Evolutionary conservation across 2,888 invertebrate species (phyloP).

Genomic region (Molorchus minor): DNA sequence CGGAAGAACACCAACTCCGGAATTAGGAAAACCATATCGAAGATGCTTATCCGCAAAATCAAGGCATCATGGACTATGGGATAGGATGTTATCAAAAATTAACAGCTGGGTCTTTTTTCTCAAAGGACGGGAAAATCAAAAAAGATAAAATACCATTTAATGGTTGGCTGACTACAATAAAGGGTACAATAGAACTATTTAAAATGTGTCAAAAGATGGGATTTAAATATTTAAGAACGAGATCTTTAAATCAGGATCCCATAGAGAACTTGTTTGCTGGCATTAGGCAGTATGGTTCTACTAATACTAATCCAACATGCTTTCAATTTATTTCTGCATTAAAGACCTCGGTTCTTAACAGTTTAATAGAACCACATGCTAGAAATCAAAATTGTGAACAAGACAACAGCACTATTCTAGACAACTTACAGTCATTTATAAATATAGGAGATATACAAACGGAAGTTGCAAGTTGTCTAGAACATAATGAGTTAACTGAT

Average conservation of each 20-base stretch:
- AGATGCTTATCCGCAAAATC: slow-evolving; percentile 19
- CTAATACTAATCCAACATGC: slow-evolving; percentile 13
- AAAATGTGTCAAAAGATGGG: slow-evolving; percentile 5
- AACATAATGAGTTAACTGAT: not conserved
- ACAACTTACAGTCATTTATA: not conserved
- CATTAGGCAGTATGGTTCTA: slow-evolving; percentile 6
- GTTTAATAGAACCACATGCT: not conserved
- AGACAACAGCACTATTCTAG: not conserved
- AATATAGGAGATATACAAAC: not conserved
- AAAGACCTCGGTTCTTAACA: slow-evolving; percentile 9
- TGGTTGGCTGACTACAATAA: slow-evolving; percentile 22
- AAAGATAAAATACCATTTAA: slow-evolving; percentile 17
- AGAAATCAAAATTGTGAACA: not conserved
- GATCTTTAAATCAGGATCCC: slow-evolving; percentile 27
- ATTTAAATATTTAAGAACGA: slow-evolving; percentile 22
- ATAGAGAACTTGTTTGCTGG: slow-evolving; percentile 24
- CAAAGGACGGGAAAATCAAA: not conserved
- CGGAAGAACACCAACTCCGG: not conserved
- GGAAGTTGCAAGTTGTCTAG: not conserved
- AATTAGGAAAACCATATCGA: slow-evolving; percentile 20
- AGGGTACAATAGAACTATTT: slow-evolving; percentile 8
- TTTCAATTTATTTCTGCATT: slow-evolving; percentile 16
- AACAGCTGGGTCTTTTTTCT: slow-evolving; percentile 23
- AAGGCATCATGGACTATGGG: slow-evolving; percentile 24
- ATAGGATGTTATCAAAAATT: slow-evolving; percentile 11